phyloP scores from a whole-genome alignment of 2,797 vertebrate species.

The Lacerta agilis region DNA sequence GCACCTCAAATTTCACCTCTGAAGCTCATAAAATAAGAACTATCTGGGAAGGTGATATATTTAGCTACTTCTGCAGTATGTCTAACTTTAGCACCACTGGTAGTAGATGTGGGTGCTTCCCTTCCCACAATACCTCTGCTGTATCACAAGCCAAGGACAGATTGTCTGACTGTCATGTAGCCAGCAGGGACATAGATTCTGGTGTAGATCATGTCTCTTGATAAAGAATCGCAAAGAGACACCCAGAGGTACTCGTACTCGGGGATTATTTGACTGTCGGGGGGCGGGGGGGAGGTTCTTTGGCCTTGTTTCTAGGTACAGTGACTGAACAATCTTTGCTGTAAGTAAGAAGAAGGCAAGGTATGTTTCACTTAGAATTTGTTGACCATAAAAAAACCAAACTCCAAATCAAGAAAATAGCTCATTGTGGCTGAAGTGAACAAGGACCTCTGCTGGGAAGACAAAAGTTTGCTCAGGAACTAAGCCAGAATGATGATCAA shows the following conservation, averaged over 20 bases:
- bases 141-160: constrained; percentile 82
- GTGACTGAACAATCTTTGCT: constrained; percentile 78
- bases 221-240: constrained; percentile 86
- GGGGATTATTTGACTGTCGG: constrained; percentile 79
- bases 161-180: constrained; percentile 81
- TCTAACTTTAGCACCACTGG: constrained; percentile 85
- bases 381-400: constrained; percentile 55
- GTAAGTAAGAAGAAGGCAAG: constrained; percentile 74
- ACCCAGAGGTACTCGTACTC: constrained; percentile 82
- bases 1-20: constrained; percentile 56
- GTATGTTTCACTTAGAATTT: constrained; percentile 73
- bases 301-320: constrained; percentile 72
- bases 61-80: constrained; percentile 80
- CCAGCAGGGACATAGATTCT: constrained; percentile 81
- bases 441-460: constrained; percentile 59
- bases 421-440: constrained; percentile 64
- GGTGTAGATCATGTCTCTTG: constrained; percentile 90
- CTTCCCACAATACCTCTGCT: constrained; percentile 83
- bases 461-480: constrained; percentile 62
- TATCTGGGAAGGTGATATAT: constrained; percentile 81
- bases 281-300: constrained; percentile 67
- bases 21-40: constrained; percentile 73
- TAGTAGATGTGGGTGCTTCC: constrained; percentile 80
- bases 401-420: constrained; percentile 55
- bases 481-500: constrained; percentile 96